Conservation (phyloP, 2,113 vertebrate species). For the Ciconia stormi region DNA sequence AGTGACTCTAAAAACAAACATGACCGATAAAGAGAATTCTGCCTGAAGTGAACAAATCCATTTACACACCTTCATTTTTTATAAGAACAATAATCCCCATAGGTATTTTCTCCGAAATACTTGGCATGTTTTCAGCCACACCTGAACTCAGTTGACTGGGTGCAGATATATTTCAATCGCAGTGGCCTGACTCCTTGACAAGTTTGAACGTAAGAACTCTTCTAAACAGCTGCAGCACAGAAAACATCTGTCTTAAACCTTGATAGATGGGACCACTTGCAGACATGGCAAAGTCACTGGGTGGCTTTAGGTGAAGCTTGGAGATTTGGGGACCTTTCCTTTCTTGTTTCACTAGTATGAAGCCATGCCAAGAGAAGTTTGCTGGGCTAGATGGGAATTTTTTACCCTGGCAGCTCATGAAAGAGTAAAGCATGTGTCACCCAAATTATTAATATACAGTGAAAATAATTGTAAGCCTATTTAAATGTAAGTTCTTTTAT, state of each 20-base stretch:
- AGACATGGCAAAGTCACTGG: background rate
- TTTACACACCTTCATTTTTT: background rate
- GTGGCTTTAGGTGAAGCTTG: background rate
- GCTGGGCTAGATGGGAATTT: background rate
- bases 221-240: background rate
- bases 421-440: constrained; percentile 19
- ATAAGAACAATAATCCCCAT: background rate
- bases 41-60: background rate
- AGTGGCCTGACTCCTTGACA: background rate
- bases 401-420: constrained; percentile 31
- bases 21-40: background rate
- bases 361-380: constrained; percentile 1
- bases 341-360: background rate
- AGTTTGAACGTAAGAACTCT: background rate
- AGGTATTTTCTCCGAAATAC: background rate
- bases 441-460: constrained; percentile 17
- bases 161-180: background rate
- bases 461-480: constrained; percentile 32
- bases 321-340: background rate
- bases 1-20: background rate
- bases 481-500: constrained; percentile 10
- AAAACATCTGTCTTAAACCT: background rate
- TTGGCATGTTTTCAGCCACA: background rate
- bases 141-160: background rate
- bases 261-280: background rate